Percentiles rank a stretch among this genome's conserved stretches.
These are phyloP conservation scores for Brassicogethes aeneus DNA, from an alignment of 2,888 invertebrate species.

Conservation along the genomic window DNA sequence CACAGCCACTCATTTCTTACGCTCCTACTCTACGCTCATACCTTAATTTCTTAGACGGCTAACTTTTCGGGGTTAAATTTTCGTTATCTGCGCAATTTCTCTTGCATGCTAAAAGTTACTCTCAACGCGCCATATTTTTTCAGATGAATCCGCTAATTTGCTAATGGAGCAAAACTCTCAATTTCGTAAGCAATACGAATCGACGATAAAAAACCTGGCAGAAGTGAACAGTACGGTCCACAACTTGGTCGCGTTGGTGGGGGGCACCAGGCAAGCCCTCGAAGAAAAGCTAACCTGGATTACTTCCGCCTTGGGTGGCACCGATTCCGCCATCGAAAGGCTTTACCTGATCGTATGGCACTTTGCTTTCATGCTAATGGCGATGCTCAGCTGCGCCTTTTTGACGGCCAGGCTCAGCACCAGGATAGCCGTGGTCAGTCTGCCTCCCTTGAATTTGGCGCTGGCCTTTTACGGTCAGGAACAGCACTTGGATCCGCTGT, in stretches of 20 bases:
- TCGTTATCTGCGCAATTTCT: too few relatives aligned
- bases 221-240: slow-evolving; percentile 47
- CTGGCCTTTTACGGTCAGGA: slow-evolving; percentile 28
- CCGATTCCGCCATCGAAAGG: slow-evolving; percentile 34
- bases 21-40: too few relatives aligned
- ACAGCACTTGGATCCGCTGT: slow-evolving; percentile 25
- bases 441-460: slow-evolving; percentile 34
- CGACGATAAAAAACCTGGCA: slow-evolving; percentile 42
- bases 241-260: slow-evolving; percentile 32
- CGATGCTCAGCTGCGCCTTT: slow-evolving; percentile 38
- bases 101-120: too few relatives aligned
- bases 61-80: too few relatives aligned
- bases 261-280: slow-evolving; percentile 31
- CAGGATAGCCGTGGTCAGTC: slow-evolving; percentile 26
- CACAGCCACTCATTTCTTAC: too few relatives aligned
- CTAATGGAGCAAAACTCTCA: slow-evolving; percentile 42
- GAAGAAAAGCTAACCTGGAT: slow-evolving; percentile 36
- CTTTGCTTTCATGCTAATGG: slow-evolving; percentile 29
- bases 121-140: too few relatives aligned
- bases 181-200: slow-evolving; percentile 42
- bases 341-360: slow-evolving; percentile 36
- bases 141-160: slow-evolving; percentile 38
- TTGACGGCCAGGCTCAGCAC: slow-evolving; percentile 28
- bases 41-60: too few relatives aligned
- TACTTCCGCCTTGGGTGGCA: slow-evolving; percentile 35